Percentiles rank a stretch among this genome's conserved stretches.
Conservation (phyloP, 2,888 invertebrate genomes). For the Alloplasta piceator region DNA sequence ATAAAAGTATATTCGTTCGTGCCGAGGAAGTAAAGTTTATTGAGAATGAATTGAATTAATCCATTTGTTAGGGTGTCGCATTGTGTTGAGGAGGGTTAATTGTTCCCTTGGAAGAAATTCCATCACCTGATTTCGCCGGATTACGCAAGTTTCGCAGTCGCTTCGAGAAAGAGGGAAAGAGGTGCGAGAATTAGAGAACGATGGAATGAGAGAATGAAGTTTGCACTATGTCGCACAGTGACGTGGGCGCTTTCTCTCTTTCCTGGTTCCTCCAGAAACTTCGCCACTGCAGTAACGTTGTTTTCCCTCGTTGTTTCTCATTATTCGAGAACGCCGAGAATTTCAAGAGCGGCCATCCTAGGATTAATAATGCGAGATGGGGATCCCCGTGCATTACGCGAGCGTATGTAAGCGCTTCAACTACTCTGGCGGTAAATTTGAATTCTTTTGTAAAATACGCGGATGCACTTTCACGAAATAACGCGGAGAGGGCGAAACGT, state of each 20-base stretch:
- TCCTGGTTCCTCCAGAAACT: neutral
- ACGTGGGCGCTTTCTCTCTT: neutral
- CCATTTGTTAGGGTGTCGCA: no score
- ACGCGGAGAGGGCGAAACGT: no score
- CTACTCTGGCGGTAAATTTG: no score
- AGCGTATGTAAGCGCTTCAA: no score
- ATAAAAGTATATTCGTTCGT: neutral
- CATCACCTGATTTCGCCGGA: neutral
- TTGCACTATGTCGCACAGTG: slow-evolving; percentile 10
- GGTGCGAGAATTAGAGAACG: slow-evolving; percentile 8
- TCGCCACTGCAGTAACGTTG: slow-evolving; percentile 2
- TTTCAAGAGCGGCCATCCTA: slow-evolving; percentile 29
- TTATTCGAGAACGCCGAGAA: slow-evolving; percentile 27
- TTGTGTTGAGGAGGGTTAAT: neutral
- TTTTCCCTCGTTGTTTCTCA: slow-evolving; percentile 50
- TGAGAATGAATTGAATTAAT: no score
- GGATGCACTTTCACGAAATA: no score
- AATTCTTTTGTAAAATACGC: no score
- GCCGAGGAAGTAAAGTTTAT: neutral
- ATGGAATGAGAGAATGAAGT: slow-evolving; percentile 10
- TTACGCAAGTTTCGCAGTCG: neutral
- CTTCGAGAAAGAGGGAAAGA: neutral
- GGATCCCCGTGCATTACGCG: no score
- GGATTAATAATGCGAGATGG: slow-evolving; percentile 43
- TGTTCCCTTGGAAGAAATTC: neutral